Conservation (phyloP, 2,113 vertebrate species). For the Amazona vittata region DNA sequence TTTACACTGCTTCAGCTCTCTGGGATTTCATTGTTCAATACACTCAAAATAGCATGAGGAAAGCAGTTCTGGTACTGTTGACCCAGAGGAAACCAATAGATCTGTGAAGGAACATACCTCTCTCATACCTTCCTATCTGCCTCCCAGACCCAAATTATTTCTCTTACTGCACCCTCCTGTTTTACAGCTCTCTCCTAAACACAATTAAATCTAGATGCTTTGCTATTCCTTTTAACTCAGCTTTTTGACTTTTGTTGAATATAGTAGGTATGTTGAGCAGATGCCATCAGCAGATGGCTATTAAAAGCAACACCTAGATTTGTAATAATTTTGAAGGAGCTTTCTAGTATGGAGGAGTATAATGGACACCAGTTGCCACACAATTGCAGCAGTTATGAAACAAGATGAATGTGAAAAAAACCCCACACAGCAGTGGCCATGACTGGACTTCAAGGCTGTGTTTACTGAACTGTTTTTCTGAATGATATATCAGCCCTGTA, state of each 20-base stretch:
- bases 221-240: background rate
- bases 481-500: background rate
- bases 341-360: background rate
- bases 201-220: background rate
- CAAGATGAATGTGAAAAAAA: background rate
- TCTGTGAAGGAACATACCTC: background rate
- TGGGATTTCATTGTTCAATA: background rate
- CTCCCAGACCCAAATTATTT: background rate
- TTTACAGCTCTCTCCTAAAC: background rate
- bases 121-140: background rate
- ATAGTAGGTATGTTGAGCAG: background rate
- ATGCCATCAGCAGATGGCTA: background rate
- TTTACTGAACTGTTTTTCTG: background rate
- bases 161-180: fast-evolving
- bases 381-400: background rate
- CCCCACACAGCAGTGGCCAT: background rate
- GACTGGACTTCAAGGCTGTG: background rate
- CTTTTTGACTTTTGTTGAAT: background rate
- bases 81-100: background rate
- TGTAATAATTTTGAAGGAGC: background rate
- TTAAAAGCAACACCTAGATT: background rate
- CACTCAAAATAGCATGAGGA: background rate
- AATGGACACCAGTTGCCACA: background rate
- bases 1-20: background rate
- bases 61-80: background rate